Evolutionary conservation across 2,888 invertebrate genomes (phyloP).

Genomic region (Aporophyla nigra): DNA sequence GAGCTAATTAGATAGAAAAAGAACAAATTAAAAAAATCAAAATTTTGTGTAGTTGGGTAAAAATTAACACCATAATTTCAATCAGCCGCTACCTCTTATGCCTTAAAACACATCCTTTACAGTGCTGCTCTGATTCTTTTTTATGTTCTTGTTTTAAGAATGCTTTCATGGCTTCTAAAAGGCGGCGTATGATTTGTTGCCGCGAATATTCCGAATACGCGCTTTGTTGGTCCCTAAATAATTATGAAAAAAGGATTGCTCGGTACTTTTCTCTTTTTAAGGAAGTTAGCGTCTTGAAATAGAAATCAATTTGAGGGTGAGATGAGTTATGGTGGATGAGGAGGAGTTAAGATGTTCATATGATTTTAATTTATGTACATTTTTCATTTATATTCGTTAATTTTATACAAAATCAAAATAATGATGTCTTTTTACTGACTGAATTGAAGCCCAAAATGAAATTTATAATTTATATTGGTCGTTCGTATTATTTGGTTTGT

Average conservation of each 20-base stretch:
- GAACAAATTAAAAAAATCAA: too few species aligned
- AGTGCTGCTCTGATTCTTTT: constrained; percentile 73
- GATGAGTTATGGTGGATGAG: constrained; percentile 52
- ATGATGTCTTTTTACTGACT: not conserved
- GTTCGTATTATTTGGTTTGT: not conserved
- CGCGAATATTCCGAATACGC: constrained; percentile 81
- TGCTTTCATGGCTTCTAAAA: constrained; percentile 84
- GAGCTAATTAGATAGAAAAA: not conserved
- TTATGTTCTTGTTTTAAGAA: constrained; percentile 81
- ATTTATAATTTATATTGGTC: not conserved
- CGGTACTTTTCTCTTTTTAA: constrained; percentile 62
- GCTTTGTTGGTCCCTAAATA: constrained; percentile 68
- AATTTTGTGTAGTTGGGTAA: not conserved
- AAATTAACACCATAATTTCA: constrained; percentile 3
- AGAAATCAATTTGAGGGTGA: constrained; percentile 60
- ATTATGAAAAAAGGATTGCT: constrained; percentile 60
- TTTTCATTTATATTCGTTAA: not conserved
- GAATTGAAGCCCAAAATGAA: not conserved
- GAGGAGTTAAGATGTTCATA: constrained; percentile 30
- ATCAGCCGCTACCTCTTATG: constrained; percentile 56
- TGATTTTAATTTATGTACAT: constrained; percentile 7
- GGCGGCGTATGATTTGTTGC: constrained; percentile 85
- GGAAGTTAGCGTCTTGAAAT: constrained; percentile 55
- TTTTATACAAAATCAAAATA: not conserved
- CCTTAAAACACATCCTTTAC: constrained; percentile 53